Conservation (phyloP, 1,140 invertebrate species). For the Neodiprion pinetum region DNA sequence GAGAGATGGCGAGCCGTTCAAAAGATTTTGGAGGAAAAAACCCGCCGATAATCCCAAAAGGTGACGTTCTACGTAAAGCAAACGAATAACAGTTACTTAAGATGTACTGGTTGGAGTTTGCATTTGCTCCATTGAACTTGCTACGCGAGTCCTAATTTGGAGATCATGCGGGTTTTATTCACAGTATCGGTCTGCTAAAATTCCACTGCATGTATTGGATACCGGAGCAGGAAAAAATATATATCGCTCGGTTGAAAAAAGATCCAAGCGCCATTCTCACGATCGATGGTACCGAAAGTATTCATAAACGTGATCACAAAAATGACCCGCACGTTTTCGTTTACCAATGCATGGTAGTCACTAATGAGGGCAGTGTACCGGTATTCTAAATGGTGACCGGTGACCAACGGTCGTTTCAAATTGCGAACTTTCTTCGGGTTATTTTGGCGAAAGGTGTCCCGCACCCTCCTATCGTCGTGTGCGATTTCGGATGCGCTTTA, state of each 20-base stretch:
- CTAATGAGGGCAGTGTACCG: too few relatives aligned
- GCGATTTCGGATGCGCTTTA: conserved; percentile 21
- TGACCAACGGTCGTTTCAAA: conserved; percentile 18
- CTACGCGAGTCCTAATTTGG: conserved; percentile 1
- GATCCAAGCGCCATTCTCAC: not conserved
- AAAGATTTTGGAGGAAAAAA: too few relatives aligned
- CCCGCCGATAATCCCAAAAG: too few relatives aligned
- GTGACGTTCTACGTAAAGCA: too few relatives aligned
- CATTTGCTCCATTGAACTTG: too few relatives aligned
- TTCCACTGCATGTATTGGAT: not conserved
- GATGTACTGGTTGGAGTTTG: too few relatives aligned
- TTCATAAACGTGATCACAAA: not conserved
- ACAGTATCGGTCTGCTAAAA: conserved; percentile 17
- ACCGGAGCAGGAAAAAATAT: conserved; percentile 12
- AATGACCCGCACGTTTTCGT: too few relatives aligned
- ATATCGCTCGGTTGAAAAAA: conserved; percentile 17
- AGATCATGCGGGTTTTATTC: conserved; percentile 18
- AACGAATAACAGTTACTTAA: too few relatives aligned
- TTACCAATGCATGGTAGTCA: too few relatives aligned
- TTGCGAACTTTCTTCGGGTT: conserved; percentile 11
- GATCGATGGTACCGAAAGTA: conserved; percentile 1
- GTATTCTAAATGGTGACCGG: not conserved
- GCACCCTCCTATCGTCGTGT: conserved; percentile 17
- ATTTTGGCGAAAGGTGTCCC: conserved; percentile 19
- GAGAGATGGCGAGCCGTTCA: too few relatives aligned